phyloP scores from a whole-genome alignment of 2,797 vertebrate genomes.

The Pyrrhura leucotis region DNA sequence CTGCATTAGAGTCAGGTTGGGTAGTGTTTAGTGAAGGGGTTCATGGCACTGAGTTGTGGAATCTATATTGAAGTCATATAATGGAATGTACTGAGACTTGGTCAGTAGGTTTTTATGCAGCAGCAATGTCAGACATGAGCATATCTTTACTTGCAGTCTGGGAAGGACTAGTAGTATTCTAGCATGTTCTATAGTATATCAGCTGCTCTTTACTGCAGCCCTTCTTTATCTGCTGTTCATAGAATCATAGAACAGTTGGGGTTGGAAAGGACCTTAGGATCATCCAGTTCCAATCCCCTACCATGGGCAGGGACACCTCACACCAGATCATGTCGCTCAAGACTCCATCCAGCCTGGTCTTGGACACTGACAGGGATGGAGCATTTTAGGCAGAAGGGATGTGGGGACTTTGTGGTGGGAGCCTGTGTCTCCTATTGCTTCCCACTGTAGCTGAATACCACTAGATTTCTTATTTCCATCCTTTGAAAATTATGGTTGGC shows the following conservation, averaged over 20 bases:
- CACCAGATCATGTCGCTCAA: background rate
- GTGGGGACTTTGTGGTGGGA: background rate
- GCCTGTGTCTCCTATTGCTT: background rate
- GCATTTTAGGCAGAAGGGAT: background rate
- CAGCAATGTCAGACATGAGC: background rate
- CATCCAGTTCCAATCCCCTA: background rate
- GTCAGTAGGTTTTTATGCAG: background rate
- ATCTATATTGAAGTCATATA: slow-evolving; percentile 16
- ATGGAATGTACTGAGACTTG: background rate
- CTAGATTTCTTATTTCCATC: background rate
- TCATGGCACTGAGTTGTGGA: slow-evolving; percentile 39
- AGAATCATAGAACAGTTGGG: background rate
- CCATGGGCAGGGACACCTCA: background rate
- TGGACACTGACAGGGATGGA: background rate
- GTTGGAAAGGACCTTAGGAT: background rate
- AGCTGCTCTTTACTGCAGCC: background rate
- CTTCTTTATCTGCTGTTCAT: background rate
- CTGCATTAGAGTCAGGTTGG: slow-evolving; percentile 62
- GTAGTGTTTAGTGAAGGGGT: slow-evolving; percentile 54
- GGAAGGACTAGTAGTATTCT: background rate
- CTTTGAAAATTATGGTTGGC: background rate
- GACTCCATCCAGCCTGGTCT: background rate
- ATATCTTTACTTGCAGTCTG: background rate
- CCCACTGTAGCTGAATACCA: background rate
- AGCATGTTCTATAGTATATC: background rate